phyloP scores from a whole-genome alignment of 1,140 invertebrate genomes.

The Nasonia vitripennis region DNA sequence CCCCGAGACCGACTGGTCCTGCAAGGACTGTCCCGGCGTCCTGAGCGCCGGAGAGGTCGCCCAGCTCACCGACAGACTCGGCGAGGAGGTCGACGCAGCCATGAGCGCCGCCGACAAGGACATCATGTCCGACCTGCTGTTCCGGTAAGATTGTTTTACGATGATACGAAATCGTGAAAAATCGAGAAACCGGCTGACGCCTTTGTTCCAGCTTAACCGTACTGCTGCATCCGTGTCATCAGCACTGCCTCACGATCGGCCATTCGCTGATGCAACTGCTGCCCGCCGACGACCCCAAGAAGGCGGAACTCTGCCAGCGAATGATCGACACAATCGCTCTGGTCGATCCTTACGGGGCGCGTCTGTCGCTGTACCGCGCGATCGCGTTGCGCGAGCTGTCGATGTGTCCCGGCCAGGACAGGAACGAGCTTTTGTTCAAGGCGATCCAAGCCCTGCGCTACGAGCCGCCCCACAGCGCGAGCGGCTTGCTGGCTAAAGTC shows the following conservation, averaged over 20 bases:
- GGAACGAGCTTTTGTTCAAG: constrained; percentile 66
- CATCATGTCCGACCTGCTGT: constrained; percentile 63
- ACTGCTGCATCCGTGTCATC: constrained; percentile 87
- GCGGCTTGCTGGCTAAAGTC: constrained; percentile 71
- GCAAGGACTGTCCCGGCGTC: constrained; percentile 80
- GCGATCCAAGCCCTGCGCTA: constrained; percentile 72
- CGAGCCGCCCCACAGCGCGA: constrained; percentile 75
- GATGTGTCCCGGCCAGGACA: constrained; percentile 76
- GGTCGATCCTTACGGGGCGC: constrained; percentile 82
- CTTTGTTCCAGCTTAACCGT: constrained; percentile 74
- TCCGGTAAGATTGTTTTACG: constrained; percentile 58
- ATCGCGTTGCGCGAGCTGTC: constrained; percentile 82
- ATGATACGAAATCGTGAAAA: not conserved
- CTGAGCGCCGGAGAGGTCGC: constrained; percentile 76
- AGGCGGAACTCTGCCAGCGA: constrained; percentile 81
- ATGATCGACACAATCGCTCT: constrained; percentile 79
- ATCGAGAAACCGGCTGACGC: not conserved
- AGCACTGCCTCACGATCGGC: constrained; percentile 85
- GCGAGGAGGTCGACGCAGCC: constrained; percentile 83
- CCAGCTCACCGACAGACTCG: constrained; percentile 81
- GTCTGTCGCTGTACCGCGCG: constrained; percentile 83
- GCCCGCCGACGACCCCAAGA: constrained; percentile 76
- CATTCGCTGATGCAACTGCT: constrained; percentile 86
- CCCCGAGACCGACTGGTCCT: constrained; percentile 84
- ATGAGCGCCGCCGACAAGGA: constrained; percentile 66